phyloP scores from a whole-genome alignment of 2,888 invertebrate species.

The Pollenia labialis region DNA sequence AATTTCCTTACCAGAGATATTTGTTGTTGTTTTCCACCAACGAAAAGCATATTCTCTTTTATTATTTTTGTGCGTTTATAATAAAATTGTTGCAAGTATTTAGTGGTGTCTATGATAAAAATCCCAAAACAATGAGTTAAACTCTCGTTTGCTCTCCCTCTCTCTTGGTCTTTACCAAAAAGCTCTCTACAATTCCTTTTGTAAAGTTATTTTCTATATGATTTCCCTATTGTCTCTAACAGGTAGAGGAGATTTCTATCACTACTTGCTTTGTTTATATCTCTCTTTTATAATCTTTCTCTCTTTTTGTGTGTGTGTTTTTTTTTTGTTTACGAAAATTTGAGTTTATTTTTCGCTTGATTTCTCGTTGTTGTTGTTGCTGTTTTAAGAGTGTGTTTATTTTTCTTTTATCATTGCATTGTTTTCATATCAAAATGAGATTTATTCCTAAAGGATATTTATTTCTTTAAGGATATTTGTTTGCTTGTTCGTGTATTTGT shows the following conservation, averaged over 20 bases:
- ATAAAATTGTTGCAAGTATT: neutral
- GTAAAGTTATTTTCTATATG: constrained; percentile 60
- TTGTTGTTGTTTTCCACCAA: constrained; percentile 16
- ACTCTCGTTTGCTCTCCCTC: constrained; percentile 3
- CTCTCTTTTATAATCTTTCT: neutral
- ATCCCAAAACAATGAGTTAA: constrained; percentile 45
- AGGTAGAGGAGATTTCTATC: constrained; percentile 35
- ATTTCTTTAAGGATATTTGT: constrained; percentile 64
- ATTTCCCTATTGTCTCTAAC: constrained; percentile 27
- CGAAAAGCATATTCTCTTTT: neutral
- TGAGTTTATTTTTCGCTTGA: constrained; percentile 1
- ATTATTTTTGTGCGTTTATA: neutral
- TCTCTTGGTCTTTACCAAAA: neutral
- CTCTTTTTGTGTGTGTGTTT: neutral
- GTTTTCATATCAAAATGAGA: constrained; percentile 60
- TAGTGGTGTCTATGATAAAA: constrained; percentile 33
- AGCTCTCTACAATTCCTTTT: neutral
- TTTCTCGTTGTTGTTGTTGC: neutral
- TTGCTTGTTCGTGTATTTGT: neutral
- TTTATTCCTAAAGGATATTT: constrained; percentile 69
- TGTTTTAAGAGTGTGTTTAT: constrained; percentile 25
- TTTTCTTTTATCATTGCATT: constrained; percentile 44
- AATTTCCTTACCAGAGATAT: constrained; percentile 33
- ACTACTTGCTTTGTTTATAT: neutral
- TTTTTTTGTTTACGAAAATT: neutral